Evolutionary conservation across 1,140 invertebrate genomes (phyloP), one percentile per base, ranked within the genome.

Genomic region (Eueides isabella): DNA sequence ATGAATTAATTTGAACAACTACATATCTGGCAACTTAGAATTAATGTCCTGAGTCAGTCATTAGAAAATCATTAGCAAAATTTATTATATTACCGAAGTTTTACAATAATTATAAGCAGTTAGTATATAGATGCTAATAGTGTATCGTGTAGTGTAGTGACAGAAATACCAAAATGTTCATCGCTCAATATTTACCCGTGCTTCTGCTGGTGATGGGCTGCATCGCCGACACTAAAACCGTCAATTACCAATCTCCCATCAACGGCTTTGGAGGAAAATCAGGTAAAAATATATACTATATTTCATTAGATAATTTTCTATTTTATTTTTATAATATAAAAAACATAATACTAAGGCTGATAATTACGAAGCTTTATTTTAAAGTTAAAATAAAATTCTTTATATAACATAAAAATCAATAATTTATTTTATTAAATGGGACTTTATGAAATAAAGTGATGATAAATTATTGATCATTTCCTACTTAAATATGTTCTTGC

Each of bases 151-250:
- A 63, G 61, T 63, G 61, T 63, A 19, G 69, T 61, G 35, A 35
- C 64, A 62, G 16, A 26, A 33, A 68, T 9, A 33, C 11, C 26
- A 68, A 74, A 74, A 90, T 90, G 88, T 79, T 81, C 70, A 77
- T 84, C 77, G 79, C 78, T 30, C 76, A 85, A 41, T 74, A 81
- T 19, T 65, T 88, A 41, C 80, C 81, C 19, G 79, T 84, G 23
- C 28, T 88, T 23, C 19, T 90, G 48, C 61, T 90, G 16, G 61
- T 92, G 35, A 84, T 87, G 85, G 81, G 80, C 67, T 90, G 85
- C 75, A 84, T 92, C 26, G 87, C 80, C 11, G 80, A 86, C 71
- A 85, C 90, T 29, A 87, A 86, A 72, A 88, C 90, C 1, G 86
- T 85, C 19, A 88, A 78, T 71, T 91, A 90, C 67, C 86, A 88